Evolutionary conservation across 1,140 invertebrate genomes (phyloP), one percentile per base, ranked within the genome.

Genomic region (Meloidogyne exigua): DNA sequence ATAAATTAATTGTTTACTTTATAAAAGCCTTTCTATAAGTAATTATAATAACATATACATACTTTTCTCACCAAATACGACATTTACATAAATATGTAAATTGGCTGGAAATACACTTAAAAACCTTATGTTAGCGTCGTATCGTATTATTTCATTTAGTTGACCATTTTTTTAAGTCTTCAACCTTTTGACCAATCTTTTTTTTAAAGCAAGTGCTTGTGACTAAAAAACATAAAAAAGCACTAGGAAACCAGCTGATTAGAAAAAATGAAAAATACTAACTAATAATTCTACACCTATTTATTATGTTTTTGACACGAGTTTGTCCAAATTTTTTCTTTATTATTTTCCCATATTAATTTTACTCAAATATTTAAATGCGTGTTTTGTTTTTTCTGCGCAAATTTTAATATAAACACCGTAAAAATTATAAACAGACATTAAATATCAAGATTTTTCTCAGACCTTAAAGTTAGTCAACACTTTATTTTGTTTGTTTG

Each of bases 11-110:
- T 10, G 36, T 10, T 39, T 39, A 9, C 28, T 32, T 32, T 32
- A 32, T 32, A 32, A 32, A 7, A 2, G 7, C 28, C 7, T n/a
- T n/a, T n/a, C n/a, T n/a, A n/a, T n/a, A n/a, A n/a, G n/a, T n/a
- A n/a, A n/a, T n/a, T n/a, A n/a, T n/a, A n/a, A n/a, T n/a, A n/a
- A n/a, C n/a, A n/a, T n/a, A n/a, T n/a, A n/a, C n/a, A n/a, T n/a
- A n/a, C n/a, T 39, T 9, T 39, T 39, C 3, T 39, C 4, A 39
- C 3, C 7, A 57, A 57, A n/a, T 57, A 57, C 49, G 18, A n/a
- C 49, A 57, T 57, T 57, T 57, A n/a, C 49, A 57, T 57, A 57
- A 57, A 57, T 57, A 57, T 57, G 49, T n/a, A 57, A n/a, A n/a
- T 9, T n/a, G 49, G n/a, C 15, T 57, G 49, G 49, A 57, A 57